A percentile compares a stretch with the other conserved stretches of the same genome.
Conservation (phyloP, 2,113 vertebrate genomes). For the Pavo muticus region DNA sequence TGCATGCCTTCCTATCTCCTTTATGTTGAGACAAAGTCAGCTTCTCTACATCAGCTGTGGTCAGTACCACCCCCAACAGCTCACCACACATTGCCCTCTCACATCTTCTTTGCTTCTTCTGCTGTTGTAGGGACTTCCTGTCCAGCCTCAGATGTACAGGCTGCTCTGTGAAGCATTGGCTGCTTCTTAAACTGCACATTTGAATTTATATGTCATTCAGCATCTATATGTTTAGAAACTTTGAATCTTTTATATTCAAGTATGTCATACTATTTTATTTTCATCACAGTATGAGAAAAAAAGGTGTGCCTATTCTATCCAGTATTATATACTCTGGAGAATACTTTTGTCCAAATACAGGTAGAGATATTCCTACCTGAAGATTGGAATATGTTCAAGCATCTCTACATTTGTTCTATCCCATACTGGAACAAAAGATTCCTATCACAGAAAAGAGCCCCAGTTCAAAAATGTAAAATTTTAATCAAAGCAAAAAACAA, state of each 20-base stretch:
- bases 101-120: not conserved
- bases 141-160: too few species aligned
- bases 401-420: accelerated
- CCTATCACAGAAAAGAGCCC: not conserved
- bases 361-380: not conserved
- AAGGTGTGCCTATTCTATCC: not conserved
- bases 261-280: not conserved
- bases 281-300: not conserved
- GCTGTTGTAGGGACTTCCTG: not conserved
- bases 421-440: not conserved
- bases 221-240: not conserved
- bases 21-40: not conserved
- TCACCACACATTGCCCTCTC: too few species aligned
- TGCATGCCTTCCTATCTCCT: not conserved
- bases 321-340: too few species aligned
- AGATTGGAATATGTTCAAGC: not conserved
- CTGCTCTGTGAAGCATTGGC: not conserved
- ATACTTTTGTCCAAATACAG: not conserved
- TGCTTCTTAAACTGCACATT: not conserved
- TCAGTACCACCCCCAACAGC: not conserved
- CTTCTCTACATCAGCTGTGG: not conserved
- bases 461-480: not conserved
- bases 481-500: conserved; percentile 9
- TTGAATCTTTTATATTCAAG: not conserved
- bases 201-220: not conserved